Evolutionary conservation across 2,797 vertebrate species (phyloP).

Genomic region (Melanotaenia trifasciata): DNA sequence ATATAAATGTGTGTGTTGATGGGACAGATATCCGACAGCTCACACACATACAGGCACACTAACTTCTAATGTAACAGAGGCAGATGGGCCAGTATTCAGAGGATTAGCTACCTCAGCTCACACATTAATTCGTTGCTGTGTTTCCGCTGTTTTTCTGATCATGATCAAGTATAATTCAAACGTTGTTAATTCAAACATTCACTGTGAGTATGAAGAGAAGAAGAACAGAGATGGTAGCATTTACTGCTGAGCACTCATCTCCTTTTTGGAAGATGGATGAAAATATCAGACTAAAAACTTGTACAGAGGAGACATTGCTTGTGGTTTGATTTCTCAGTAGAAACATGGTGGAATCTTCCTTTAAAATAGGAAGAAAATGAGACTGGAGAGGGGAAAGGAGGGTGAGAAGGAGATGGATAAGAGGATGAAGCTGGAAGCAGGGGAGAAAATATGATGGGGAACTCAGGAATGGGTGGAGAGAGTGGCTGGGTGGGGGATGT

Average conservation of each 20-base stretch:
- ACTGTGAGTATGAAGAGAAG: no score
- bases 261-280: not conserved
- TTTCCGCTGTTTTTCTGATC: no score
- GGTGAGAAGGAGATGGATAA: no score
- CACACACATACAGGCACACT: slow-evolving; percentile 22
- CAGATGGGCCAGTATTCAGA: slow-evolving; percentile 54
- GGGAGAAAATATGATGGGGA: slow-evolving; percentile 1
- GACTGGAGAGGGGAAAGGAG: no score
- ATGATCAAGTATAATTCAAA: no score
- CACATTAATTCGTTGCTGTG: no score
- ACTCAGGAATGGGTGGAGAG: slow-evolving; percentile 13
- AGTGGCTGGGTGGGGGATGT: not conserved
- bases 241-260: not conserved
- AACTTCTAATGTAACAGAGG: slow-evolving; percentile 45
- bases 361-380: not conserved
- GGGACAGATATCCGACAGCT: slow-evolving; percentile 40
- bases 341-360: not conserved
- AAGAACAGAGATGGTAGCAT: not conserved
- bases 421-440: no score
- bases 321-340: not conserved
- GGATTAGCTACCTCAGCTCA: not conserved
- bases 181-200: not conserved
- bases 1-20: slow-evolving; percentile 23
- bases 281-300: not conserved
- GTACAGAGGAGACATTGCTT: not conserved